Base-by-base conservation (phyloP, 1,140 invertebrate species). In the Sminthurides bifidus region DNA sequence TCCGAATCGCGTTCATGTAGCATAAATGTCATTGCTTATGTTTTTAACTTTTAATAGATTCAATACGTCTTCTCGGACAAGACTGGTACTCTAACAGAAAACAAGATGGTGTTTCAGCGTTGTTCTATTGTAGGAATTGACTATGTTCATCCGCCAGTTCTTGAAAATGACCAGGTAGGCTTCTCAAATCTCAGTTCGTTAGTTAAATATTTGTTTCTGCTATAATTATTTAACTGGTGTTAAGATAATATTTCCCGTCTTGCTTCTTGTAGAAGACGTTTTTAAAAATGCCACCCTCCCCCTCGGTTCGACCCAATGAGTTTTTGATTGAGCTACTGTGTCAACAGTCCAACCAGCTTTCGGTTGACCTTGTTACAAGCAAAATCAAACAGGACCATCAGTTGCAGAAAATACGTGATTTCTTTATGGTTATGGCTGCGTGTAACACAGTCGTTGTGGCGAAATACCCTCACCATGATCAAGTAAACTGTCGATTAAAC, bases 21-120 rank as follows among this genome's bases (percentile, higher is more conserved):
- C n/a, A n/a, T n/a, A n/a, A n/a, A 12, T 37, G 33, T 37, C 33
- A 37, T 12, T 37, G 33, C 33, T 17, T 17, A 37, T 37, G 33
- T 12, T 37, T 37, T 12, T 37, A 37, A 37, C 17, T 37, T 12
- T 37, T 12, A 66, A 65, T 66, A 82, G 76, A 83, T 98, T 26
- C 85, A 92, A 67, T 96, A 96, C 68, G 79, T 98, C 43, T 96
- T 98, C 74, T 95, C 88, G 10, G 94, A 98, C 70, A 97, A 97
- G 71, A 98, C 93, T 1, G 93, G 94, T 5, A 98, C 93, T 2
- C 73, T 98, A 17, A 98, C 94, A 8, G 92, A 97, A 71, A 98
- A 98, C 70, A 87, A 91, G 71, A 97, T 97, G 93, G 78, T 94
- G 55, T 97, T 98, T 70, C 76, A 87, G 40, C 76, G 85, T 44